phyloP scores from a whole-genome alignment of 2,113 vertebrate species.

The Merops nubicus region DNA sequence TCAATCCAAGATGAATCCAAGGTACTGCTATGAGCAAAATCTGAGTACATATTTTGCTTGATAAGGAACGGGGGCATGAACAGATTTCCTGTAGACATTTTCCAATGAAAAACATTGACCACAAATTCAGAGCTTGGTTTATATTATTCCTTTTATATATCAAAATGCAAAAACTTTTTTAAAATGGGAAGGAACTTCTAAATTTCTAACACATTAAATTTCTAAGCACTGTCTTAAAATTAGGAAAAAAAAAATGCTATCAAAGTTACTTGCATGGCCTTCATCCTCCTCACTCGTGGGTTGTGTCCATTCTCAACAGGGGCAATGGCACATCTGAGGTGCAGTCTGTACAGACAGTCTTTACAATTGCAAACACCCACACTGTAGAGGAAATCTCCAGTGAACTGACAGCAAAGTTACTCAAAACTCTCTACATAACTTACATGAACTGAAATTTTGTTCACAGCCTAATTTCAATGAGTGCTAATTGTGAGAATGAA shows the following conservation, averaged over 20 bases:
- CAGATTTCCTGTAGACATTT: background rate
- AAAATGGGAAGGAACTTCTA: background rate
- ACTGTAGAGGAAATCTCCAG: background rate
- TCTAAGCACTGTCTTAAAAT: background rate
- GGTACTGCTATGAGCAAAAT: background rate
- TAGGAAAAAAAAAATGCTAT: background rate
- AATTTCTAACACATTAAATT: too few species aligned
- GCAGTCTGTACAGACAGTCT: background rate
- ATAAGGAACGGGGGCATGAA: background rate
- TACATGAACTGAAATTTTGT: background rate
- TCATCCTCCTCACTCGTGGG: background rate
- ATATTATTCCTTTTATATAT: background rate
- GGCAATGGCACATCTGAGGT: background rate
- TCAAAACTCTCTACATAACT: background rate
- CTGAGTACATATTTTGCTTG: background rate
- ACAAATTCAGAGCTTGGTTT: background rate
- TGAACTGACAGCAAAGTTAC: background rate
- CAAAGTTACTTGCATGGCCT: background rate
- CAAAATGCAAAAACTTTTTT: background rate
- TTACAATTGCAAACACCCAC: background rate
- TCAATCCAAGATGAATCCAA: background rate
- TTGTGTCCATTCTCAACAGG: background rate
- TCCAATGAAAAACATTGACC: background rate
- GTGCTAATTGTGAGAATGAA: background rate
- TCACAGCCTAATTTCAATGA: background rate